Conservation (phyloP, 92 coral and sea anemone species). For the Umimayanthus chanpuru region DNA sequence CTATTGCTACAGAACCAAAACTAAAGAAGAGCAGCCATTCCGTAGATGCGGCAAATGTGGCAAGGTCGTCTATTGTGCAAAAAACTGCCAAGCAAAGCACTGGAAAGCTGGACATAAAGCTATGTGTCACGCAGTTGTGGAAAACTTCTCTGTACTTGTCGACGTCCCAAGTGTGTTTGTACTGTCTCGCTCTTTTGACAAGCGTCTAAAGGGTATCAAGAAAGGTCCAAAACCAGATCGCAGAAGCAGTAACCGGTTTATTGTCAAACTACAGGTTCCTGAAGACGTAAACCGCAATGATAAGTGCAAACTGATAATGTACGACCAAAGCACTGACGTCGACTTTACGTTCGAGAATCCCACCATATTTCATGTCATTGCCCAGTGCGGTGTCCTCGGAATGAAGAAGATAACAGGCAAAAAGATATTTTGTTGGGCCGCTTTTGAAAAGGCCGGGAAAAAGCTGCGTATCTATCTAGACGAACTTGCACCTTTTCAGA, state of each 20-base stretch:
- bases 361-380: background rate
- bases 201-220: background rate
- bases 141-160: background rate
- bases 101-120: slow-evolving; percentile 10
- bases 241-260: background rate
- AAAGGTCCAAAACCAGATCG: background rate
- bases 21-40: background rate
- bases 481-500: slow-evolving; percentile 38
- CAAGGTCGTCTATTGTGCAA: slow-evolving; percentile 5
- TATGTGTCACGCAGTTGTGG: background rate
- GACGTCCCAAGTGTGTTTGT: background rate
- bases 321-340: slow-evolving; percentile 29
- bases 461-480: slow-evolving; percentile 31
- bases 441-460: slow-evolving; percentile 9
- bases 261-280: background rate
- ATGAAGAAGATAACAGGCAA: background rate
- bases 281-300: background rate
- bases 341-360: background rate
- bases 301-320: background rate
- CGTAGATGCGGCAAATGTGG: background rate
- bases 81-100: background rate
- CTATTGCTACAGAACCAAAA: slow-evolving; percentile 3
- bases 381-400: slow-evolving; percentile 39
- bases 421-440: slow-evolving; percentile 29
- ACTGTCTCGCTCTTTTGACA: background rate